Base-by-base conservation (phyloP, 2,113 vertebrate genomes). In the Zosterops lateralis region DNA sequence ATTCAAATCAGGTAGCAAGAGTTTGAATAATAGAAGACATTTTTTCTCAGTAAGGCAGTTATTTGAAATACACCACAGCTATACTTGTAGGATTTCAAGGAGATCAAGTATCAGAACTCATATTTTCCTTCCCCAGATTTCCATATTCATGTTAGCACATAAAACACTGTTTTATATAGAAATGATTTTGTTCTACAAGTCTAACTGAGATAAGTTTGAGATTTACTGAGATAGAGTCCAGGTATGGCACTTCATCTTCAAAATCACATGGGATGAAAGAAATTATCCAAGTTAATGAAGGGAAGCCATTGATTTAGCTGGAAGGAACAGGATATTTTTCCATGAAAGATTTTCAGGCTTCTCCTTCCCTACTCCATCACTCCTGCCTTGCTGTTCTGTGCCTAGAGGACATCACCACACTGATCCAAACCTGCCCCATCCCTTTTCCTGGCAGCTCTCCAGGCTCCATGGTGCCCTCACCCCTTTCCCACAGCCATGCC, bases 1-100 rank as follows among this genome's bases (percentile, higher is more conserved):
- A 95, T 83, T 84, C 65, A 58, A 89, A 75, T 50, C 77, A 92
- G 89, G 81, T 92, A 96, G 74, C 56, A 70, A 21, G 14, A 5
- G 28, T 26, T 89, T 72, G 29, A 87, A 82, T 76, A 91, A 76
- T 5, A 29, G 1, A 71, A 81, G 38, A 70, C 15, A 3, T 66
- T 92, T 91, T 84, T 86, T 73, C 77, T 91, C 51, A 89, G 71
- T 16, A 65, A 82, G 34, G 54, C 31, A 71, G 42, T 61, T 91
- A 76, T 40, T 91, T 67, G 61, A 93, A 92, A 89, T 56, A 70
- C 7, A 86, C 61, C 50, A 42, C 32, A 73, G 34, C 66, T 75
- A 10, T 19, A 79, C 38, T 48, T 70, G 47, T 7, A 89, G 18
- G 17, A 75, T 78, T 89, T 89, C 74, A 87, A 91, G 48, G 31